Conservation (phyloP, 2,797 vertebrate species). For the Pterois miles region DNA sequence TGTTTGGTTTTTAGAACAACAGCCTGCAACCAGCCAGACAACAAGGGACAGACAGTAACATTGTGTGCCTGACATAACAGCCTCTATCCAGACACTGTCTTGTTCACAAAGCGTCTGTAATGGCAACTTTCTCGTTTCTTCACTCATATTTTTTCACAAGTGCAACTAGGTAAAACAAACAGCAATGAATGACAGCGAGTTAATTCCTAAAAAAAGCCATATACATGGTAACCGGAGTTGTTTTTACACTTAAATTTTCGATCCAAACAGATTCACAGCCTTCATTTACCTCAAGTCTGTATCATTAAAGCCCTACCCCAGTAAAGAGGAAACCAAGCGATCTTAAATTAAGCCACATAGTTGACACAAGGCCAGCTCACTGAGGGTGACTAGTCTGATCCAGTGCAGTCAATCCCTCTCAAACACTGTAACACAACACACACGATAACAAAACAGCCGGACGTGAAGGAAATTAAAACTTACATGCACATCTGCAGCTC, state of each 20-base stretch:
- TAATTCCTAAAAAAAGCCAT: neutral
- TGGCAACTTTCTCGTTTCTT: neutral
- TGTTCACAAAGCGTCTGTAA: neutral
- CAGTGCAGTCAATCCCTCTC: neutral
- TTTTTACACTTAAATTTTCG: neutral
- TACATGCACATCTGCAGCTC: neutral
- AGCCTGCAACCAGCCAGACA: slow-evolving; percentile 4
- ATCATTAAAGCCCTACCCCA: neutral
- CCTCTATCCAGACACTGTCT: neutral
- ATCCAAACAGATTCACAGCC: neutral
- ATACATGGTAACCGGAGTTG: neutral
- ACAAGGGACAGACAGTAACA: slow-evolving; percentile 22
- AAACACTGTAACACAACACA: slow-evolving; percentile 24
- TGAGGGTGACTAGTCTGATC: slow-evolving; percentile 3
- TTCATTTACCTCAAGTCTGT: neutral
- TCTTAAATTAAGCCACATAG: neutral
- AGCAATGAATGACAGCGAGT: neutral
- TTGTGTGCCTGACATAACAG: slow-evolving; percentile 1
- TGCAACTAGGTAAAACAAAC: neutral
- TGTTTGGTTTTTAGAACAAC: slow-evolving; percentile 16
- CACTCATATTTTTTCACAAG: neutral
- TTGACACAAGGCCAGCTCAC: neutral
- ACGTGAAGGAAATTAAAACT: slow-evolving; percentile 18
- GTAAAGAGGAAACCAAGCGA: neutral
- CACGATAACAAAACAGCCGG: neutral